Evolutionary conservation across 2,797 vertebrate genomes (phyloP).

Genomic region (Tachyglossus aculeatus): DNA sequence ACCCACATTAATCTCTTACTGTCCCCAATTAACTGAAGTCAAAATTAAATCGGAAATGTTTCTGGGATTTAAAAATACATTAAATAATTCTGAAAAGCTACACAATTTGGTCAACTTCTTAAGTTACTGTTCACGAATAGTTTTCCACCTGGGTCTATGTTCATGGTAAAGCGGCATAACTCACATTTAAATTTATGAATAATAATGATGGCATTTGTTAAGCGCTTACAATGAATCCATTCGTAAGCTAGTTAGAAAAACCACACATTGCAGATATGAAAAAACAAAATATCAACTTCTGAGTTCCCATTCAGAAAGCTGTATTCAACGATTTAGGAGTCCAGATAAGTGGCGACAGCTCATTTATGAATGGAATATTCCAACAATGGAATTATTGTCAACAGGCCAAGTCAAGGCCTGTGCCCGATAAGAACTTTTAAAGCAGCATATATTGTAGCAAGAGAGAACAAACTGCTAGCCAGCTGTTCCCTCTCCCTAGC

Average conservation of each 20-base stretch:
- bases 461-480: slow-evolving; percentile 1
- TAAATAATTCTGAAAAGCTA: not conserved
- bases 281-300: not conserved
- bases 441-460: not conserved
- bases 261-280: not conserved
- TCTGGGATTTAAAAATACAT: not conserved
- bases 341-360: not conserved
- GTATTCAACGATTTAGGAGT: not conserved
- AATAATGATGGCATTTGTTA: no score
- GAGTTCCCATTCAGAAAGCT: slow-evolving; percentile 16
- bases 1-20: no score
- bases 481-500: not conserved
- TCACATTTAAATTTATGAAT: not conserved
- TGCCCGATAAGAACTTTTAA: slow-evolving; percentile 2
- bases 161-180: not conserved
- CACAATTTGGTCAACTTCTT: not conserved
- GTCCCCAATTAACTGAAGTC: not conserved
- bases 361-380: slow-evolving; percentile 24
- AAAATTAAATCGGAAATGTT: slow-evolving; percentile 6
- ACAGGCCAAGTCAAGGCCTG: not conserved
- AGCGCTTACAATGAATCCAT: no score
- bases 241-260: slow-evolving; percentile 1
- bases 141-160: not conserved
- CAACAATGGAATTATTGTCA: not conserved
- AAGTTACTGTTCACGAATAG: not conserved